Conservation (phyloP, 37 sponge, comb jelly and placozoan genomes). For the Agelas oroides region DNA sequence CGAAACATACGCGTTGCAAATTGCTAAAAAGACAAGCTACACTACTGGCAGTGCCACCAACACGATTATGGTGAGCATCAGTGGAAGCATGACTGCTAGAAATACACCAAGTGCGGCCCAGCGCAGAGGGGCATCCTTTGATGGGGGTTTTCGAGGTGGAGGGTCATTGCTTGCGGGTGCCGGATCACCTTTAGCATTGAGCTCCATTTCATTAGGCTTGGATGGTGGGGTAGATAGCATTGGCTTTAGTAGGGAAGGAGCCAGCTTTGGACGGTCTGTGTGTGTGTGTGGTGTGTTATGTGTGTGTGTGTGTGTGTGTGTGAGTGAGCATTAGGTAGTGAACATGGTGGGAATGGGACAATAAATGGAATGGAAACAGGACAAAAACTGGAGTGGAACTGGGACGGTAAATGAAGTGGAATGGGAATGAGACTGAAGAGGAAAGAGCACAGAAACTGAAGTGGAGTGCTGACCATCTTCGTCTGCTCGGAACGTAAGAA, state of each 20-base stretch:
- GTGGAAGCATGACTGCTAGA: not conserved
- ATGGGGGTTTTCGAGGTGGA: slow-evolving; percentile 24
- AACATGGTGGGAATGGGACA: no score
- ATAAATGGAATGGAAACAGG: no score
- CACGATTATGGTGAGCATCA: slow-evolving; percentile 8
- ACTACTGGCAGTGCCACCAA: slow-evolving; percentile 15
- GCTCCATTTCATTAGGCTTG: no score
- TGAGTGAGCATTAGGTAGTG: no score
- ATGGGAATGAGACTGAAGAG: no score
- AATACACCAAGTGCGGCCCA: slow-evolving; percentile 24
- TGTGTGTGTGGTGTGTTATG: no score
- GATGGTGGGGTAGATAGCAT: no score
- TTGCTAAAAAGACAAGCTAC: not conserved
- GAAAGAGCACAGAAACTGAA: no score
- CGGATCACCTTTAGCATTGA: not conserved
- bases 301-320: no score
- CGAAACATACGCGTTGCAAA: no score
- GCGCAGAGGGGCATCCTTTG: slow-evolving; percentile 51
- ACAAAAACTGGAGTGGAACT: no score
- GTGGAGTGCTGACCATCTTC: not conserved
- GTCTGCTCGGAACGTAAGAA: not conserved
- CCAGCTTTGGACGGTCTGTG: slow-evolving; percentile 7
- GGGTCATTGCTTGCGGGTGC: not conserved
- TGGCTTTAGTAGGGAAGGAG: slow-evolving; percentile 21
- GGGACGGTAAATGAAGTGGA: no score